Evolutionary conservation across 1,140 invertebrate species (phyloP), one percentile per base, ranked within the genome.

Genomic region (Pristionchus pacificus): DNA sequence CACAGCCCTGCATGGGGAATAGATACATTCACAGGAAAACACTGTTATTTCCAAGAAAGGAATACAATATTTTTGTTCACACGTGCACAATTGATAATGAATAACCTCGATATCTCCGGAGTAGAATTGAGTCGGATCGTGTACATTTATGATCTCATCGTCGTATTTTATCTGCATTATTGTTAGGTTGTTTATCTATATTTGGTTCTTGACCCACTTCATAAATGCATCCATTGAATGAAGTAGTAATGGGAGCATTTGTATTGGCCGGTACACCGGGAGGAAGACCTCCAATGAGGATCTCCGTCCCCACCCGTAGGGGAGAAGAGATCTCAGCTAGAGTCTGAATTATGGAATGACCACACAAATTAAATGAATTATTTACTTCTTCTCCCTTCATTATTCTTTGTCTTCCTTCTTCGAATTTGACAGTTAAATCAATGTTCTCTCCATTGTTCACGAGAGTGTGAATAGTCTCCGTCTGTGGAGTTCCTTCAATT

Each of bases 241-340:
- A 69, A n/a, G 38, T 27, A n/a, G 38, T 49, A 19, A 19, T 10
- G 0, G 64, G 55, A 24, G 65, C 49, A 30, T 70, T 24, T 49
- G 79, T 63, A 2, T 71, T 61, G 1, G 79, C 64, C 27, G 61
- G 57, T 25, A 81, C 68, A 31, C 79, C 79, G n/a, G 79, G 79
- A 6, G 79, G 70, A n/a, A 81, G 57, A n/a, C 79, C 79, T 2
- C 79, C 79, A 24, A 80, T 77, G 55, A 73, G 81, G 1, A 80
- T 61, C 15, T 70, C 58, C 6, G 79, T 81, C 32, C 75, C 78
- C 2, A 75, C 28, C 29, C 65, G 30, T 28, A 71, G 65, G 10
- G 68, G 38, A 49, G 38, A 49, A 10, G 38, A 28, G 29, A 24
- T 2, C 33, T 32, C 29, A 10, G 60, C 6, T 60, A 29, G 60